phyloP scores from a whole-genome alignment of 2,797 vertebrate genomes.

The Oryzias dopingdopingensis region DNA sequence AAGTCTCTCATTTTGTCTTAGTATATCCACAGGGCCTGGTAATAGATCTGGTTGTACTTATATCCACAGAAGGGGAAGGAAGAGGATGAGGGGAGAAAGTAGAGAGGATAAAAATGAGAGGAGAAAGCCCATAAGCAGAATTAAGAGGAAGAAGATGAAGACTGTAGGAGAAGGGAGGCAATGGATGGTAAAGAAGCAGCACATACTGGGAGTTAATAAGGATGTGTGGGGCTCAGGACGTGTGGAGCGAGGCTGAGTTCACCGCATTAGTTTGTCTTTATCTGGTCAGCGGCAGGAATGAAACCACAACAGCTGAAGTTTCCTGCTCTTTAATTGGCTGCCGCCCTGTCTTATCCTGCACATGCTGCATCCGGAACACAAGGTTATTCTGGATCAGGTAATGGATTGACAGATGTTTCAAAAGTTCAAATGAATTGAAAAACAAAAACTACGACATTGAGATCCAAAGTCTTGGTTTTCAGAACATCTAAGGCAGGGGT shows the following conservation, averaged over 20 bases:
- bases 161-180: slow-evolving; percentile 28
- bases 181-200: slow-evolving; percentile 34
- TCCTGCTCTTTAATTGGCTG: slow-evolving; percentile 25
- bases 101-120: slow-evolving; percentile 22
- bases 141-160: slow-evolving; percentile 36
- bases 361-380: neutral
- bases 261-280: slow-evolving; percentile 54
- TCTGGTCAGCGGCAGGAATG: slow-evolving; percentile 48
- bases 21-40: slow-evolving; percentile 75
- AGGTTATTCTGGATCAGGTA: too few species aligned
- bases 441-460: too few species aligned
- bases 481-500: too few species aligned
- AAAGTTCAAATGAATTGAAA: too few species aligned
- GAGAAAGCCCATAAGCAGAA: slow-evolving; percentile 22
- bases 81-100: slow-evolving; percentile 9
- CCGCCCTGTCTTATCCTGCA: slow-evolving; percentile 18
- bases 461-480: too few species aligned
- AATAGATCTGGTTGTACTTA: slow-evolving; percentile 75
- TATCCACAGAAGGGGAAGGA: slow-evolving; percentile 41
- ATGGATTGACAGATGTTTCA: too few species aligned
- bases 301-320: slow-evolving; percentile 31
- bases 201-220: slow-evolving; percentile 51
- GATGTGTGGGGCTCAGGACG: slow-evolving; percentile 29
- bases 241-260: slow-evolving; percentile 43
- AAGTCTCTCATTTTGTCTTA: slow-evolving; percentile 86